Base-by-base conservation (phyloP, 2,888 invertebrate species). In the Eupithecia abbreviata region DNA sequence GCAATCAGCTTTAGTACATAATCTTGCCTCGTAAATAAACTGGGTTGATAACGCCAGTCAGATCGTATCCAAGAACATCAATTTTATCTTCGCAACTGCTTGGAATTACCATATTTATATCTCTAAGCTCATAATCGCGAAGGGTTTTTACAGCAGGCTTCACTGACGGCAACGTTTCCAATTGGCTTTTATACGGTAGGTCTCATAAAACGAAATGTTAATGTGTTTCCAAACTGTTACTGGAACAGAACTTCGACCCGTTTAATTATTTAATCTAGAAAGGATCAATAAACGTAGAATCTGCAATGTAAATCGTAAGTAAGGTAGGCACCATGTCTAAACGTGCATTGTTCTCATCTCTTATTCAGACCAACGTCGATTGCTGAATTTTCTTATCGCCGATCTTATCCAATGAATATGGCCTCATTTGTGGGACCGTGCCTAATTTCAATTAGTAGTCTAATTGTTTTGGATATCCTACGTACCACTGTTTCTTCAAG, bases 91-190 rank as follows among this genome's bases (percentile, higher is more conserved):
- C 71, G 18, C 71, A 75, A 55, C 49, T 66, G 66, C 74, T 41
- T 71, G 51, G 71, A 71, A 75, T 71, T 67, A 75, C 75, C 71
- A 75, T 71, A 71, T 75, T 75, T 71, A 75, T 71, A 55, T 71
- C 55, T 10, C 55, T 55, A 43, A 67, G 71, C 71, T 75, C 71
- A 45, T 75, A 75, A 71, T 75, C 70, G 42, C 51, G 49, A 71
- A 73, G 51, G 51, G 66, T 75, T 71, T 74, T 71, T 70, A 71
- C 70, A 70, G 55, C 68, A 51, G 43, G 55, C 73, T 58, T 71
- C 58, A 45, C 47, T 30, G 45, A 47, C 69, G 69, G 69, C 69
- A 69, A 49, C 69, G 47, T 18, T 69, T 69, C 69, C 69, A 69
- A 69, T 69, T 69, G 69, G 47, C 69, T 69, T 69, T 30, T 69